A percentile compares a stretch with the other conserved stretches of the same genome.
Evolutionary conservation across 2,113 vertebrate species (phyloP).

Genomic region (Ptychochromis oligacanthus): DNA sequence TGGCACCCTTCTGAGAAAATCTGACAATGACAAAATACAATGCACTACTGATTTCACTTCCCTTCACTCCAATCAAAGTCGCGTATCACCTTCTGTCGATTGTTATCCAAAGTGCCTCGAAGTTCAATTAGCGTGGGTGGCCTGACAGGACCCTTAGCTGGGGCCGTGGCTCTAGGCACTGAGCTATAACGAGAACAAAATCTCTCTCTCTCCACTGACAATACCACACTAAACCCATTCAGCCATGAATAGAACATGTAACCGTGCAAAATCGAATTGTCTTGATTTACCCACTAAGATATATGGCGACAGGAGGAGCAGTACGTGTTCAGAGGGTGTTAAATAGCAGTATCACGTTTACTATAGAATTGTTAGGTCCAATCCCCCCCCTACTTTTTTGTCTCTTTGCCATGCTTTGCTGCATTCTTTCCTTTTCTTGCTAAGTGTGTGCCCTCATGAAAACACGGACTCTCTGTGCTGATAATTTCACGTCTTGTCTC

Average conservation of each 20-base stretch:
- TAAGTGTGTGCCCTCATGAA: conserved; percentile 19
- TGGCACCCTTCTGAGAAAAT: conserved; percentile 26
- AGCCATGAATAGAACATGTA: not conserved
- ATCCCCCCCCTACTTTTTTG: conserved; percentile 1
- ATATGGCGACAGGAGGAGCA: not conserved
- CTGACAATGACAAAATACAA: conserved; percentile 28
- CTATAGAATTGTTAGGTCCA: not conserved
- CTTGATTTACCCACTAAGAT: conserved; percentile 20
- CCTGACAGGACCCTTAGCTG: conserved; percentile 17
- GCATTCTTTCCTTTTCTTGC: conserved; percentile 10
- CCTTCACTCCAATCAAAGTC: conserved; percentile 23
- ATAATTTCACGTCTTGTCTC: conserved; percentile 51
- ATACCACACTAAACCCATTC: not conserved
- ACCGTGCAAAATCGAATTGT: not conserved
- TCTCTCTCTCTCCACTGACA: not conserved
- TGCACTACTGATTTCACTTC: not conserved
- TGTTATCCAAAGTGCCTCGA: conserved; percentile 12
- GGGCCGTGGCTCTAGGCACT: not conserved
- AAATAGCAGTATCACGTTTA: conserved; percentile 13
- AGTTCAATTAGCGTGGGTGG: conserved; percentile 5
- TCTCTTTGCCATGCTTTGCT: conserved; percentile 7
- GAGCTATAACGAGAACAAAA: conserved; percentile 18
- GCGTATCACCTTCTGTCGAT: not conserved
- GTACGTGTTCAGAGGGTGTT: conserved; percentile 21
- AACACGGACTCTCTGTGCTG: conserved; percentile 19